These are phyloP conservation scores for Emmelina monodactyla DNA, from an alignment of 2,888 invertebrate species.

Conservation along the genomic window DNA sequence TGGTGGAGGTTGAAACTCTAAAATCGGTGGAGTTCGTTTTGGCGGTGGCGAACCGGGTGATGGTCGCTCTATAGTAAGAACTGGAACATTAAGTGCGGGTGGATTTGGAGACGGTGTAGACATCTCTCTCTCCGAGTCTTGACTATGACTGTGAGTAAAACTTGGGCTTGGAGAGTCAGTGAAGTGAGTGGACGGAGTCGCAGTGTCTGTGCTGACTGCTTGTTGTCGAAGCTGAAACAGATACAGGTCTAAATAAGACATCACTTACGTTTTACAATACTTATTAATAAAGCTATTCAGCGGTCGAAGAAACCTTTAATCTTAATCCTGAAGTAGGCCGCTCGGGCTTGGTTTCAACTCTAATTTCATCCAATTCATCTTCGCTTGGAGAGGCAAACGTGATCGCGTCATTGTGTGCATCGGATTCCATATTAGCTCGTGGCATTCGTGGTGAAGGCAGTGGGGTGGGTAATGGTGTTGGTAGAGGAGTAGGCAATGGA, in stretches of 20 bases:
- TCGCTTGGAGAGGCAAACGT: slow-evolving; percentile 46
- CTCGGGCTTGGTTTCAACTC: slow-evolving; percentile 31
- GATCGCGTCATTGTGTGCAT: slow-evolving; percentile 31
- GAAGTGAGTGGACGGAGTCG: slow-evolving; percentile 52
- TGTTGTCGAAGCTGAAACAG: slow-evolving; percentile 56
- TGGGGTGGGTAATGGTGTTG: slow-evolving; percentile 74
- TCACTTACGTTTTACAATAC: not conserved
- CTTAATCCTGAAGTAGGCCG: slow-evolving; percentile 38
- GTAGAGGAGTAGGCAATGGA: slow-evolving; percentile 69
- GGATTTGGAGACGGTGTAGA: slow-evolving; percentile 52
- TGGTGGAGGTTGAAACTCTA: slow-evolving; percentile 74
- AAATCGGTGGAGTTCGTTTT: slow-evolving; percentile 68
- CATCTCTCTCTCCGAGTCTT: slow-evolving; percentile 50
- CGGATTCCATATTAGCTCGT: slow-evolving; percentile 39
- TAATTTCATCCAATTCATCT: slow-evolving; percentile 52
- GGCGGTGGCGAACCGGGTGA: slow-evolving; percentile 72
- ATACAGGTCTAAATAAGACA: not conserved
- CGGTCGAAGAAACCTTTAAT: slow-evolving; percentile 34
- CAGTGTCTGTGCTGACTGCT: slow-evolving; percentile 46
- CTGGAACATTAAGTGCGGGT: slow-evolving; percentile 68
- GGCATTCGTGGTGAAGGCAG: slow-evolving; percentile 58
- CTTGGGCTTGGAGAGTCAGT: slow-evolving; percentile 57
- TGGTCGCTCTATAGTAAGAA: slow-evolving; percentile 71
- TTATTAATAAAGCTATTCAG: not conserved
- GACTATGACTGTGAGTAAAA: slow-evolving; percentile 53